Base-by-base conservation (phyloP, 2,113 vertebrate genomes). In the Taxidea taxus region DNA sequence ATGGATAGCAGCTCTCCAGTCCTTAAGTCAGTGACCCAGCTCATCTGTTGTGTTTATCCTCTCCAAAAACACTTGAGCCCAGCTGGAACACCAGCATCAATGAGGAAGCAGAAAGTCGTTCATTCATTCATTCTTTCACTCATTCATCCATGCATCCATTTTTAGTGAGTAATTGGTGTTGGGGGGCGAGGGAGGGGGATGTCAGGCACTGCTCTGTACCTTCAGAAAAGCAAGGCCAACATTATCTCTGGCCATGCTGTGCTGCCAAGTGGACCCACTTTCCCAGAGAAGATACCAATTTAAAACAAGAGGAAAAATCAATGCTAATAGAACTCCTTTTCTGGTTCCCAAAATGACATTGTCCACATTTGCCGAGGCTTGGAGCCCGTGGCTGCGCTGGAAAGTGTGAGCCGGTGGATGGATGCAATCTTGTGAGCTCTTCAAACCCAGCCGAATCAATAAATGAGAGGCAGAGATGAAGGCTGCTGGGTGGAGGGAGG, bases 361-460 rank as follows among this genome's bases (percentile, higher is more conserved):
- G 64, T 68, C 94, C 66, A 4, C 80, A 0, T 4, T 3, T 64
- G 83, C 95, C 0, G 1, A 23, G 21, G 78, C 66, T 70, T 21
- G 14, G 91, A 91, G 93, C 96, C 89, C 0, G 20, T 15, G 78
- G 60, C 95, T 3, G 31, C 9, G 1, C 54, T 4, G 42, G 83
- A 42, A 81, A 64, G 51, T 6, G 1, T 7, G 88, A 29, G 72
- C 14, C 62, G 68, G 42, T 51, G 54, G 78, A 4, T 39, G 83
- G 92, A 81, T 27, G 4, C 84, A 97, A 42, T 96, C 82, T 98
- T 66, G 93, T 23, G 72, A 98, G 97, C 64, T 62, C 85, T 98
- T 98, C 96, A 90, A 98, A 98, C 97, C 98, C 91, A 96, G 98
- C 87, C 98, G 93, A 97, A 98, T 98, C 98, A 97, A 98, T 99